Evolutionary conservation across 2,797 vertebrate genomes (phyloP).

Genomic region (Sebastes cheni): DNA sequence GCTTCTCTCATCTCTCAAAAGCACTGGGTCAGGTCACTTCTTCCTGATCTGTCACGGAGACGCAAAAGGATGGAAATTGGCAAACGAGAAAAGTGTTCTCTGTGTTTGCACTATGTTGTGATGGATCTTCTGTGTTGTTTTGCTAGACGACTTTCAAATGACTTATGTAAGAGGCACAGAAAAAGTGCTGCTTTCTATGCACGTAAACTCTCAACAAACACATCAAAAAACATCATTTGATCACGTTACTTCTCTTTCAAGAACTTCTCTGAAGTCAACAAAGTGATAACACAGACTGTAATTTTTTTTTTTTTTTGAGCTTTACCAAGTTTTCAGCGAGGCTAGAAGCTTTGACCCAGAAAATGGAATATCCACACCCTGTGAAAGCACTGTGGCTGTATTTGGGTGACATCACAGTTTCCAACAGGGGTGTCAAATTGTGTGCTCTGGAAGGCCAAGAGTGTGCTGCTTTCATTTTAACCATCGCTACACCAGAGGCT

Average conservation of each 20-base stretch:
- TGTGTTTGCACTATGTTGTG: not conserved
- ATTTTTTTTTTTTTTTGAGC: not conserved
- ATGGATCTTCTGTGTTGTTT: slow-evolving; percentile 1
- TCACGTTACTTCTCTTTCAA: slow-evolving; percentile 11
- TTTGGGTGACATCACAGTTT: slow-evolving; percentile 42
- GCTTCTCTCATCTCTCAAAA: slow-evolving; percentile 59
- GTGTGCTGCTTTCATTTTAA: slow-evolving; percentile 17
- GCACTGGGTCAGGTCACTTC: slow-evolving; percentile 49
- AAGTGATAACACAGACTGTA: slow-evolving; percentile 14
- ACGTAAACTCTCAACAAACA: not conserved
- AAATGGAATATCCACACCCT: slow-evolving; percentile 47
- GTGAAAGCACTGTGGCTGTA: slow-evolving; percentile 8
- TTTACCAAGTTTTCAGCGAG: slow-evolving; percentile 21
- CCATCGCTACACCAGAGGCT: not conserved
- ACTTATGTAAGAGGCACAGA: not conserved
- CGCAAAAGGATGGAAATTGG: slow-evolving; percentile 34
- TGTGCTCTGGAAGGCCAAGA: slow-evolving; percentile 4
- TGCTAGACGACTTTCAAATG: slow-evolving; percentile 2
- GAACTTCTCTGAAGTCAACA: slow-evolving; percentile 12
- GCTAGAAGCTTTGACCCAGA: slow-evolving; percentile 45
- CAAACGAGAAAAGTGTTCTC: slow-evolving; percentile 36
- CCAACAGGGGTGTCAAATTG: slow-evolving; percentile 28
- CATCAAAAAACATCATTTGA: not conserved
- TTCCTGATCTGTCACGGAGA: slow-evolving; percentile 47
- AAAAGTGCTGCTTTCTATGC: not conserved